phyloP scores from a whole-genome alignment of 2,797 vertebrate species.

The Vipera latastei region DNA sequence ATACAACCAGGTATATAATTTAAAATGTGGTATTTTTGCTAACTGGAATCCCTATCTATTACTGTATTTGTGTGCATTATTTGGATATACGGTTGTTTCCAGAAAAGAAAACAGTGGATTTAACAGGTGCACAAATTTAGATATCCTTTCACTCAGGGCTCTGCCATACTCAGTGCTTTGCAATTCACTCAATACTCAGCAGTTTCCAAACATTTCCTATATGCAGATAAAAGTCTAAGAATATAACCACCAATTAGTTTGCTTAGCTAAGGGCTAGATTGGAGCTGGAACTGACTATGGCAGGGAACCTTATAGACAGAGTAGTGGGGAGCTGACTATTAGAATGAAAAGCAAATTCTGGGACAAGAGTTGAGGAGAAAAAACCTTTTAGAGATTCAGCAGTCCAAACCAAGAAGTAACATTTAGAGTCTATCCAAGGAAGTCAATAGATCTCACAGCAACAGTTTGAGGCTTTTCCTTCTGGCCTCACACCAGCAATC shows the following conservation, averaged over 20 bases:
- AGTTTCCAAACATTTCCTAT: neutral
- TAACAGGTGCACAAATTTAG: neutral
- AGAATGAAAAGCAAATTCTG: neutral
- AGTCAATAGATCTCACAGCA: neutral
- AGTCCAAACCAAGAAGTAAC: neutral
- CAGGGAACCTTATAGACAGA: neutral
- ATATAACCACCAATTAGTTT: neutral
- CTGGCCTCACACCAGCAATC: neutral
- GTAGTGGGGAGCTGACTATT: neutral
- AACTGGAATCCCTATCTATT: neutral
- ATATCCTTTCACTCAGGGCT: neutral
- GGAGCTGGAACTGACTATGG: neutral
- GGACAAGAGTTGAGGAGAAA: neutral
- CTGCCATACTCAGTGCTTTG: neutral
- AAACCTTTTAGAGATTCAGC: neutral
- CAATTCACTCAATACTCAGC: neutral
- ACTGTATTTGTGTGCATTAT: neutral
- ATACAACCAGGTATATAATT: neutral
- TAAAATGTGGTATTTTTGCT: neutral
- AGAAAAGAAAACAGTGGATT: neutral
- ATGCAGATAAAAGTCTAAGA: neutral
- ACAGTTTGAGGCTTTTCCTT: neutral
- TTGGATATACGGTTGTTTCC: neutral
- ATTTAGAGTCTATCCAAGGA: neutral
- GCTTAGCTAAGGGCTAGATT: neutral